These are phyloP conservation scores for Drosophila antonietae DNA, from an alignment of 2,888 invertebrate genomes.

Conservation along the genomic window DNA sequence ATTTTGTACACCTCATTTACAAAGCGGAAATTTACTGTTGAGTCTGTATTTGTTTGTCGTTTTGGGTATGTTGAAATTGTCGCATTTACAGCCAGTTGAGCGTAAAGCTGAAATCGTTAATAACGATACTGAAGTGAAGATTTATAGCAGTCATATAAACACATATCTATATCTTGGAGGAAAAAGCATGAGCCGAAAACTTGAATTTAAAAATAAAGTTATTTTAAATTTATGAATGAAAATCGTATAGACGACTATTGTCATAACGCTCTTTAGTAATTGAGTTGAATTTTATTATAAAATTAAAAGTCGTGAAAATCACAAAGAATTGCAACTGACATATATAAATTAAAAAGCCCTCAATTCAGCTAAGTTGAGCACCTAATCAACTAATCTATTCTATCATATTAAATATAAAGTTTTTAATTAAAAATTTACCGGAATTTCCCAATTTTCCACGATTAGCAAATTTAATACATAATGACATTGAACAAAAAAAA, in stretches of 20 bases:
- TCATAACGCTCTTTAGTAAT: neutral
- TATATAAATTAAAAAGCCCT: neutral
- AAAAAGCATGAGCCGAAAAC: neutral
- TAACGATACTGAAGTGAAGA: conserved; percentile 2
- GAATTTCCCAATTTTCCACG: conserved; percentile 2
- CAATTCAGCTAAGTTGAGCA: neutral
- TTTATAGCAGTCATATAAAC: neutral
- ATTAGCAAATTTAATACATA: neutral
- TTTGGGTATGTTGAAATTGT: conserved; percentile 2
- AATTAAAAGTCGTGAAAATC: neutral
- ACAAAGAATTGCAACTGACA: neutral
- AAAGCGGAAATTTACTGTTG: conserved; percentile 49
- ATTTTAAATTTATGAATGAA: neutral
- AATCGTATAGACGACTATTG: neutral
- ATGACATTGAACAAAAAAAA: neutral
- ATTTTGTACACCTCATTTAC: conserved; percentile 41
- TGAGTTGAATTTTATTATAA: neutral
- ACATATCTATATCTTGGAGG: neutral
- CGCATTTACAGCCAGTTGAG: conserved; percentile 10
- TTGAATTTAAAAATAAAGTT: neutral
- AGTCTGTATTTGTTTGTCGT: conserved; percentile 8
- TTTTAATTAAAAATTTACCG: neutral
- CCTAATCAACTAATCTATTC: neutral
- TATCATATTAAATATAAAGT: neutral
- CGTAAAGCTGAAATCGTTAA: conserved; percentile 7